Percentiles rank a stretch among this genome's conserved stretches.
Conservation (phyloP, 1,140 invertebrate genomes). For the Eumeta japonica region DNA sequence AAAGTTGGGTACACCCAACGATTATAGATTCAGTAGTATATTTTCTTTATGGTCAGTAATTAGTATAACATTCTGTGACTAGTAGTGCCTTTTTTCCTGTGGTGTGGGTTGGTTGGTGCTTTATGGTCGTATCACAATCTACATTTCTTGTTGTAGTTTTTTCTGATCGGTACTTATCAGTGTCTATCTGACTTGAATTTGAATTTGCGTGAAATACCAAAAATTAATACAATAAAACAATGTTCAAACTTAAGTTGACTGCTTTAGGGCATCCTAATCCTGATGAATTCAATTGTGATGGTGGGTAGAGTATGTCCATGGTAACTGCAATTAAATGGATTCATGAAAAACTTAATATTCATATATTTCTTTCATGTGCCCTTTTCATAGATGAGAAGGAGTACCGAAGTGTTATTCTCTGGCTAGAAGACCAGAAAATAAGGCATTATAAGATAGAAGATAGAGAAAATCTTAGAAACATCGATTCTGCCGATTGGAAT, state of each 20-base stretch:
- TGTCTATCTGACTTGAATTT: no score
- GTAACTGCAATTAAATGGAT: neutral
- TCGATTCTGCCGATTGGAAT: slow-evolving; percentile 66
- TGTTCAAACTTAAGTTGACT: slow-evolving; percentile 73
- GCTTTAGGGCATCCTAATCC: slow-evolving; percentile 74
- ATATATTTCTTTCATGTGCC: slow-evolving; percentile 9
- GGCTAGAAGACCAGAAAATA: slow-evolving; percentile 95
- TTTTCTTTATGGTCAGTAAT: no score
- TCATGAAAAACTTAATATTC: slow-evolving; percentile 3
- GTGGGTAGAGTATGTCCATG: slow-evolving; percentile 44
- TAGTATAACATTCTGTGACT: no score
- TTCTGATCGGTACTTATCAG: no score
- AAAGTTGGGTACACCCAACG: no score
- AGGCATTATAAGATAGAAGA: slow-evolving; percentile 85
- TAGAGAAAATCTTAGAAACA: slow-evolving; percentile 67
- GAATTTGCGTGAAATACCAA: no score
- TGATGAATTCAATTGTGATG: slow-evolving; percentile 65
- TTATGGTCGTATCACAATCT: no score
- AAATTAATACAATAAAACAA: no score
- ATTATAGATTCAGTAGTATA: no score
- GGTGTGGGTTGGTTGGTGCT: no score
- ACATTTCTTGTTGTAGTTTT: no score
- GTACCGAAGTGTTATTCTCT: slow-evolving; percentile 78
- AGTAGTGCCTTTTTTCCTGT: no score
- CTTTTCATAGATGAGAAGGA: slow-evolving; percentile 70